Evolutionary conservation across 2,113 vertebrate genomes (phyloP).

Genomic region (Rostratula benghalensis): DNA sequence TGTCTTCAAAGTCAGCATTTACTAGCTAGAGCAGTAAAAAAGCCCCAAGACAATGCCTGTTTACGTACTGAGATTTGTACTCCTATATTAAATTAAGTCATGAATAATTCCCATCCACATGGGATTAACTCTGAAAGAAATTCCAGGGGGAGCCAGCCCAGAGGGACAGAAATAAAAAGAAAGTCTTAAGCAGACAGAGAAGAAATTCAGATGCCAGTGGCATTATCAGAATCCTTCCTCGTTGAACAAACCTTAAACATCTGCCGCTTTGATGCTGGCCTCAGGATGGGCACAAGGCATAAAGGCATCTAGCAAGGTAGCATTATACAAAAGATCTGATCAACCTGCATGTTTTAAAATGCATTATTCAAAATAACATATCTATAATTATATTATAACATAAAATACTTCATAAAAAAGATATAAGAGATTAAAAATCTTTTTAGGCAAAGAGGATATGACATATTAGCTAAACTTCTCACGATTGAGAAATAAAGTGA

Average conservation of each 20-base stretch:
- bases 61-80: neutral
- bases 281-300: accelerated
- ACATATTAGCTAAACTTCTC: neutral
- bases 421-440: neutral
- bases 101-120: neutral
- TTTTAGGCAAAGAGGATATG: neutral
- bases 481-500: neutral
- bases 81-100: slow-evolving; percentile 18
- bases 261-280: neutral
- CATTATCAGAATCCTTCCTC: neutral
- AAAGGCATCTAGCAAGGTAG: neutral
- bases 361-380: neutral
- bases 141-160: neutral
- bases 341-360: neutral
- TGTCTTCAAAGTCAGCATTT: neutral
- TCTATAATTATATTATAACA: neutral
- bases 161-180: neutral
- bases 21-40: neutral
- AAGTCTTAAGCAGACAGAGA: neutral
- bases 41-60: neutral
- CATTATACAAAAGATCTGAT: neutral
- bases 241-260: neutral
- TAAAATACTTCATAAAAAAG: neutral
- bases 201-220: neutral
- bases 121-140: slow-evolving; percentile 3